A percentile compares a stretch with the other conserved stretches of the same genome.
These are phyloP conservation scores for Lasioglossum villosulum DNA, from an alignment of 2,888 invertebrate species.

Conservation along the genomic window DNA sequence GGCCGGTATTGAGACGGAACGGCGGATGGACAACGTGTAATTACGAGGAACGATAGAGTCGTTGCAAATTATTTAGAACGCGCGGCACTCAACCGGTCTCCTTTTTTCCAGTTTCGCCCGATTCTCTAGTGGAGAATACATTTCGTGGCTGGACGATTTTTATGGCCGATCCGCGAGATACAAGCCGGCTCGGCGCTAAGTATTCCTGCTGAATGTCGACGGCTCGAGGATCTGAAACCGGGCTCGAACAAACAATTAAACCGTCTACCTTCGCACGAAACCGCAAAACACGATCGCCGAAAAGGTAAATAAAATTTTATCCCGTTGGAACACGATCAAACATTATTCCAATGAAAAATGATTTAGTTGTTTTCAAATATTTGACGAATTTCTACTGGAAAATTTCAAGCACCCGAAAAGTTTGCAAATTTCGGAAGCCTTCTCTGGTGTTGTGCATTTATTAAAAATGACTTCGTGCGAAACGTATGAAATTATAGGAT, in stretches of 20 bases:
- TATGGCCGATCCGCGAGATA: conserved; percentile 63
- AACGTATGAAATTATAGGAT: neutral
- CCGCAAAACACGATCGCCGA: neutral
- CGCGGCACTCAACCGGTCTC: neutral
- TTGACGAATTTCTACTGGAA: neutral
- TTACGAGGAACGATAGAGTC: conserved; percentile 10
- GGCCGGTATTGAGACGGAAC: neutral
- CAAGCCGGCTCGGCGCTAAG: conserved; percentile 12
- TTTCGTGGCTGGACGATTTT: conserved; percentile 71
- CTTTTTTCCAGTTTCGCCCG: conserved; percentile 36
- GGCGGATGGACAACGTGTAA: conserved; percentile 2
- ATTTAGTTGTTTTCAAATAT: too few species aligned
- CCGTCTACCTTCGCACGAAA: neutral
- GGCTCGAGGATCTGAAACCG: neutral
- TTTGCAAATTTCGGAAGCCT: neutral
- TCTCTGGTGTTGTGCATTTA: too few species aligned
- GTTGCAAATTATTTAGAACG: conserved; percentile 3
- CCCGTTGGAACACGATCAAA: too few species aligned
- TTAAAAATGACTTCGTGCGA: too few species aligned
- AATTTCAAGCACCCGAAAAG: neutral
- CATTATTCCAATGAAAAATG: too few species aligned
- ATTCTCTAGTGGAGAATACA: conserved; percentile 55
- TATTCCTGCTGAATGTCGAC: conserved; percentile 25
- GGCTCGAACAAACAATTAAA: neutral
- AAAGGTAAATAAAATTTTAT: neutral